These are phyloP conservation scores for Amaurobius ferox DNA, from an alignment of 2,888 invertebrate species.

Conservation along the genomic window DNA sequence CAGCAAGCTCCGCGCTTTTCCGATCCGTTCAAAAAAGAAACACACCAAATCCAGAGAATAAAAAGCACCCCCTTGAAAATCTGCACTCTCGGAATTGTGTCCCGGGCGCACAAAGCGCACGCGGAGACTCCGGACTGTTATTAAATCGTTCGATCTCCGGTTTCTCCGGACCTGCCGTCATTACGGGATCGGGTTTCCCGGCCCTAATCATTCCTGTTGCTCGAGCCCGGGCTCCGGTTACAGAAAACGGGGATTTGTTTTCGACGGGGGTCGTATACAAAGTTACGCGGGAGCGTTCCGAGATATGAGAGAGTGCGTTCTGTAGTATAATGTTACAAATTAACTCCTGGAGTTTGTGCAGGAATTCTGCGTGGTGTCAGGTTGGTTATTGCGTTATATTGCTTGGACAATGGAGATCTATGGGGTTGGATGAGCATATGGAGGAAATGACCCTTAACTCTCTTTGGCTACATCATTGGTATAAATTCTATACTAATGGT, in stretches of 20 bases:
- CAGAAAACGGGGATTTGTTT: slow-evolving; percentile 71
- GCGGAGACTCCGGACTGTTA: slow-evolving; percentile 64
- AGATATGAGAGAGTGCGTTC: neutral
- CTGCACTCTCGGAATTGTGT: slow-evolving; percentile 45
- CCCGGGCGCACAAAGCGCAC: slow-evolving; percentile 52
- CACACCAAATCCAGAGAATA: slow-evolving; percentile 23
- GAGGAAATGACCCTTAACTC: too few relatives aligned
- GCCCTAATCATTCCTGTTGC: slow-evolving; percentile 72
- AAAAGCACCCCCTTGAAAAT: slow-evolving; percentile 19
- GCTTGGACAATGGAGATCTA: too few relatives aligned
- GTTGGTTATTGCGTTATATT: too few relatives aligned
- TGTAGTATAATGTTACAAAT: neutral
- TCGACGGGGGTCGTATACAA: slow-evolving; percentile 31
- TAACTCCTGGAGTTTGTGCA: too few relatives aligned
- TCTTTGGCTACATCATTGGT: too few relatives aligned
- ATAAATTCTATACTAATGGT: too few relatives aligned
- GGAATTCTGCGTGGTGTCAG: too few relatives aligned
- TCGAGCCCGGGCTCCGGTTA: slow-evolving; percentile 54
- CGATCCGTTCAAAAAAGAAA: slow-evolving; percentile 37
- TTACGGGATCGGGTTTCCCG: slow-evolving; percentile 68
- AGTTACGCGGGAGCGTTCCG: neutral
- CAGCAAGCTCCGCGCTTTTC: neutral
- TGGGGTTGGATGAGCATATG: too few relatives aligned
- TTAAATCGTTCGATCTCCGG: slow-evolving; percentile 70
- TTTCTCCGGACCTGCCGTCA: slow-evolving; percentile 70